Conservation (phyloP, 92 coral and sea anemone genomes). For the Umimayanthus chanpuru region DNA sequence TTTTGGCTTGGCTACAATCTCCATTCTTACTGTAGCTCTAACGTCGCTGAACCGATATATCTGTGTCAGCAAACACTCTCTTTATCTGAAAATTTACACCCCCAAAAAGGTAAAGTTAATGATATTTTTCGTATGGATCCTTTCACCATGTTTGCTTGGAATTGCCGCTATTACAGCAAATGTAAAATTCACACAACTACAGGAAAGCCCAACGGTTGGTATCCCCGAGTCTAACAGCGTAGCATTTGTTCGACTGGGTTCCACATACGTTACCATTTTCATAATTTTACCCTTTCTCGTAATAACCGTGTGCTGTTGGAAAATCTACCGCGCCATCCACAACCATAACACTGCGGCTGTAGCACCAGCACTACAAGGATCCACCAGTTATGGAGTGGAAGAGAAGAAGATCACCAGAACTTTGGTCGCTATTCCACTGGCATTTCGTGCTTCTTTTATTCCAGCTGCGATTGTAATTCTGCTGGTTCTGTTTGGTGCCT, state of each 20-base stretch:
- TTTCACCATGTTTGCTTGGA: background rate
- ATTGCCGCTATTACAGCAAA: background rate
- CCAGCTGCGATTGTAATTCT: no score
- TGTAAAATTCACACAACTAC: background rate
- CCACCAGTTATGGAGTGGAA: no score
- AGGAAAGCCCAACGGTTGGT: background rate
- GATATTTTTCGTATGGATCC: background rate
- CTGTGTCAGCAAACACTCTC: no score
- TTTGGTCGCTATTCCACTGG: no score
- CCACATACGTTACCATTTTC: background rate
- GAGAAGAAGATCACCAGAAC: no score
- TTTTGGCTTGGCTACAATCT: no score
- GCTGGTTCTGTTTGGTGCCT: no score
- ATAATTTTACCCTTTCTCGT: background rate
- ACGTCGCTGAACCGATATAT: no score
- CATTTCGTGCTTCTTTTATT: no score
- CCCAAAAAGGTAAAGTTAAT: background rate
- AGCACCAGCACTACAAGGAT: no score
- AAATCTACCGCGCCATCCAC: background rate
- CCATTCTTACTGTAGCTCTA: no score
- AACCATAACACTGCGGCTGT: background rate
- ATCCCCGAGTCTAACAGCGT: background rate
- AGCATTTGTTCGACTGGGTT: background rate
- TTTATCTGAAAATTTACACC: no score
- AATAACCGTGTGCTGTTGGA: background rate